Conservation (phyloP, 2,888 invertebrate genomes). For the Leptinotarsa juncta region DNA sequence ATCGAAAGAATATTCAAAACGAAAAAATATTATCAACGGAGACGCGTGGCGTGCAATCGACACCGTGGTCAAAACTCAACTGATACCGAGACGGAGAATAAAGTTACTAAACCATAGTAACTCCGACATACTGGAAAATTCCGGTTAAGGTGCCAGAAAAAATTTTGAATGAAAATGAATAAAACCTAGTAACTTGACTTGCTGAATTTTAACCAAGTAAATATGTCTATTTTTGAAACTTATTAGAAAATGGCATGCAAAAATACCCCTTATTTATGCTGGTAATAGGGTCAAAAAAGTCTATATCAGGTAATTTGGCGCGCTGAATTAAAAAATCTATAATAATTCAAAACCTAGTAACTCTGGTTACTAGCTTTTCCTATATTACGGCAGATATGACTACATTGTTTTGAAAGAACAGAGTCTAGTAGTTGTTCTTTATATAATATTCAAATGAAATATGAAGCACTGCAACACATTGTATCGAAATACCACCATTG, state of each 20-base stretch:
- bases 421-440: too few relatives aligned
- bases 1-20: background rate
- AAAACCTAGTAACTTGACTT: background rate
- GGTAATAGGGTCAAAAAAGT: background rate
- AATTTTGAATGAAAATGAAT: background rate
- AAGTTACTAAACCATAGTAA: background rate
- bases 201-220: background rate
- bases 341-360: constrained; percentile 7
- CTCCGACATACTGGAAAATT: background rate
- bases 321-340: background rate
- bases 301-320: background rate
- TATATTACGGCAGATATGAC: background rate
- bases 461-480: too few relatives aligned
- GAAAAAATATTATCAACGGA: background rate
- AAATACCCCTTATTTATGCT: background rate
- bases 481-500: too few relatives aligned
- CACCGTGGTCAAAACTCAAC: background rate
- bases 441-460: too few relatives aligned
- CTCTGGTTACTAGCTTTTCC: constrained; percentile 10
- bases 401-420: too few relatives aligned
- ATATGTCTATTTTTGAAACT: background rate
- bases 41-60: background rate
- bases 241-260: background rate
- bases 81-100: background rate
- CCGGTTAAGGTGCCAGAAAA: background rate